phyloP scores from a whole-genome alignment of 2,113 vertebrate species.

The Mustela lutreola region DNA sequence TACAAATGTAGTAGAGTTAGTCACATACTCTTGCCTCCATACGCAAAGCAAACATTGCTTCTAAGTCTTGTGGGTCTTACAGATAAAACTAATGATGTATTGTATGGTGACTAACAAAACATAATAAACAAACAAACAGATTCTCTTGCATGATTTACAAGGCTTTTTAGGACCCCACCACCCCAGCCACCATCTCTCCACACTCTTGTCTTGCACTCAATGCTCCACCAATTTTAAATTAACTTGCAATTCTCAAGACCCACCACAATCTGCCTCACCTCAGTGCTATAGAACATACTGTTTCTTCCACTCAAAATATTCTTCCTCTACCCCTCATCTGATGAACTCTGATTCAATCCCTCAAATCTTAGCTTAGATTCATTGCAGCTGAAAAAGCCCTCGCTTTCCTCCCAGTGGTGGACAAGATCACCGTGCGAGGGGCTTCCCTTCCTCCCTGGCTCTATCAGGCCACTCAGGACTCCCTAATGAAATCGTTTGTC shows the following conservation, averaged over 20 bases:
- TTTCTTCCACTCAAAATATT: not conserved
- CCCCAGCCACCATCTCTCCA: not conserved
- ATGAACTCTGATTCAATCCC: conserved; percentile 24
- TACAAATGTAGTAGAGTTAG: not conserved
- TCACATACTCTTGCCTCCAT: not conserved
- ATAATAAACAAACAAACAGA: not conserved
- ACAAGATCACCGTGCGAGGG: not conserved
- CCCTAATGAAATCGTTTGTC: not conserved
- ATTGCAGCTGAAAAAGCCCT: not conserved
- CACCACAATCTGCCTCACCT: not conserved
- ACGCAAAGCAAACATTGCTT: not conserved
- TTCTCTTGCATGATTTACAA: not conserved
- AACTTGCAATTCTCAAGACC: not conserved
- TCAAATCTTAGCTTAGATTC: not conserved
- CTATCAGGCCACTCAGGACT: not conserved
- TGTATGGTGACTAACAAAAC: too few species aligned
- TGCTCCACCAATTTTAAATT: not conserved
- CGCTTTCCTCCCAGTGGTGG: not conserved
- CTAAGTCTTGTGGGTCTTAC: not conserved
- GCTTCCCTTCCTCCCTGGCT: not conserved
- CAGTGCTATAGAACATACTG: not conserved
- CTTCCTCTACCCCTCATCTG: not conserved
- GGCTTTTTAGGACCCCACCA: not conserved
- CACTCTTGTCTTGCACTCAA: not conserved
- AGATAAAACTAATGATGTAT: not conserved